Evolutionary conservation across 2,113 vertebrate genomes (phyloP).

Genomic region (Catharus fuscescens): DNA sequence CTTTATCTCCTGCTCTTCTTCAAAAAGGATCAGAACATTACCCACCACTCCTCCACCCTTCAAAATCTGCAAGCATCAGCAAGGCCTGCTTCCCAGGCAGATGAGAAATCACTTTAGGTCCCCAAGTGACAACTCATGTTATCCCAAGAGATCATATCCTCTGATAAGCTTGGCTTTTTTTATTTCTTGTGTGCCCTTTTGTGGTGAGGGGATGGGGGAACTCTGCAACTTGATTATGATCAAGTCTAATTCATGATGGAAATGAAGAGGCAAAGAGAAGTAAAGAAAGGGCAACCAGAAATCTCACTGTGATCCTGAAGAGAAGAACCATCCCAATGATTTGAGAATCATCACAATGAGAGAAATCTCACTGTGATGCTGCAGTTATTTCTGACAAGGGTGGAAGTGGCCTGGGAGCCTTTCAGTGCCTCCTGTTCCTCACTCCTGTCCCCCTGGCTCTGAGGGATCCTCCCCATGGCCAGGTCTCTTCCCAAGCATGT

Average conservation of each 20-base stretch:
- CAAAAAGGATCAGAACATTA: background rate
- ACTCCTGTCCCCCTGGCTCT: background rate
- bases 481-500: background rate
- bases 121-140: background rate
- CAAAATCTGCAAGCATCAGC: background rate
- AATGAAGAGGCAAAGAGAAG: background rate
- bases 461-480: background rate
- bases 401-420: background rate
- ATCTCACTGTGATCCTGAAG: background rate
- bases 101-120: background rate
- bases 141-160: background rate
- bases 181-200: background rate
- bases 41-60: background rate
- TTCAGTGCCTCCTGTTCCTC: background rate
- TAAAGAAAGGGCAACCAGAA: background rate
- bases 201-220: background rate
- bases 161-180: background rate
- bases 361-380: too few relatives aligned
- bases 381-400: background rate
- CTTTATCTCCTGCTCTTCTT: background rate
- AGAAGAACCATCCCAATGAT: too few relatives aligned
- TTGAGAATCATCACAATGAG: too few relatives aligned
- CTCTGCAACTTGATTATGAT: background rate
- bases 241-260: background rate
- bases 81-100: background rate